Base-by-base conservation (phyloP, 1,140 invertebrate species). In the Vollenhovia emeryi region DNA sequence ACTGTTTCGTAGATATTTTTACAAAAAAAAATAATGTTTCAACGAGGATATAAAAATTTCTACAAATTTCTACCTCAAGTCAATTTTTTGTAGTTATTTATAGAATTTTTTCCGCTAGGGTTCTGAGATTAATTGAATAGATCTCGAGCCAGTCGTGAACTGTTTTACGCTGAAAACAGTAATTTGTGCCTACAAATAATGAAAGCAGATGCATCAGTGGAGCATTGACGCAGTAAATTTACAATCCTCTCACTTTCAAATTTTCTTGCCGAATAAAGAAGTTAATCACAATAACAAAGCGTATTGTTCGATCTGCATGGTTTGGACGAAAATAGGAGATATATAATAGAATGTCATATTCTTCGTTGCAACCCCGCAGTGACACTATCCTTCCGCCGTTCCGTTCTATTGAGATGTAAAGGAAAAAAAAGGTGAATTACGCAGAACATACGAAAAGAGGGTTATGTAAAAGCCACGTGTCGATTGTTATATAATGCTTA, bases 241-340 rank as follows among this genome's bases (percentile, higher is more conserved):
- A 48, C 48, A 30, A 55, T 57, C 2, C n/a, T 27, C 1, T 69
- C 43, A 80, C 64, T 80, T 80, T 80, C 7, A 80, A 71, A 45
- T 57, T 7, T 55, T 64, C 5, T 33, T 69, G 21, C 59, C 18
- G 27, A n/a, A 50, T 27, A 57, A 69, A 55, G 13, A 21, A 71
- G 24, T 43, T 43, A 71, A 80, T 79, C 15, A 43, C 11, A 80
- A 71, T 71, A 15, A 80, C 64, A 55, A 80, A 43, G 8, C 8
- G 0, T 2, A 75, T 76, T 57, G 36, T 57, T 43, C 18, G 48
- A 69, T 33, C n/a, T 64, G 36, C n/a, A 3, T 50, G 1, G n/a
- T 45, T 60, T 62, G 27, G 6, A 74, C 24, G 24, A 57, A 43
- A 43, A 75, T 59, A 57, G 52, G 9, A 76, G 5, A 60, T 18